Conservation (phyloP, 2,113 vertebrate species). For the Gobius niger region DNA sequence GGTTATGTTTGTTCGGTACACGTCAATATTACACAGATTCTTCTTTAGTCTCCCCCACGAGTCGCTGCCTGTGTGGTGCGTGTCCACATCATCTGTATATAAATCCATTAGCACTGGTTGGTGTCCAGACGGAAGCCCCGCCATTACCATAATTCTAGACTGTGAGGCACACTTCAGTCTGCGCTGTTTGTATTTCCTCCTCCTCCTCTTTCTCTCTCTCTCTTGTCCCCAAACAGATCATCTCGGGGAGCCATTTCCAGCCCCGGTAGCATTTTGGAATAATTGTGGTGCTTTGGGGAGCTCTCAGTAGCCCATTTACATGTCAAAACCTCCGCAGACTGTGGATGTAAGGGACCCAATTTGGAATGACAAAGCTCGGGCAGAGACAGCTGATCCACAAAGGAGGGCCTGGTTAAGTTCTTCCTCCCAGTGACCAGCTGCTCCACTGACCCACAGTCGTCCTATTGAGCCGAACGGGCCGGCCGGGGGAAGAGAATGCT, state of each 20-base stretch:
- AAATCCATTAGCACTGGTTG: constrained; percentile 56
- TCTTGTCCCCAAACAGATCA: constrained; percentile 31
- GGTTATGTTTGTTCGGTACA: background rate
- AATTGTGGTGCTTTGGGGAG: constrained; percentile 59
- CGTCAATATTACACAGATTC: constrained; percentile 2
- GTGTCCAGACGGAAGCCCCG: constrained; percentile 58
- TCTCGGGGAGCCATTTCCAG: constrained; percentile 50
- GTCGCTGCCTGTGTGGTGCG: constrained; percentile 25
- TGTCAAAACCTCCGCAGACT: constrained; percentile 76
- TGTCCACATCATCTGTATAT: constrained; percentile 37
- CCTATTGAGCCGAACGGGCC: constrained; percentile 58
- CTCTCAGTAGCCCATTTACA: constrained; percentile 69
- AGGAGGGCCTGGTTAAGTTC: constrained; percentile 80
- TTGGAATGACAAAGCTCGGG: constrained; percentile 78
- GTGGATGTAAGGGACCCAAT: constrained; percentile 71
- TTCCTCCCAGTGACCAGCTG: constrained; percentile 78
- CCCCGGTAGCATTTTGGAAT: constrained; percentile 61
- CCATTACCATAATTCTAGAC: constrained; percentile 73
- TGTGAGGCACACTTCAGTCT: constrained; percentile 71
- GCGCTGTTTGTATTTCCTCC: constrained; percentile 21
- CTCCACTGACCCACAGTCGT: constrained; percentile 74
- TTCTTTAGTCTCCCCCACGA: constrained; percentile 1
- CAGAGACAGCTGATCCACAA: constrained; percentile 79
- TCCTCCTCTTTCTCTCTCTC: background rate
- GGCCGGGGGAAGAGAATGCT: constrained; percentile 39